A percentile compares a stretch with the other conserved stretches of the same genome.
These are phyloP conservation scores for Drosophila arawakana DNA, from an alignment of 1,140 invertebrate genomes.

Conservation along the genomic window DNA sequence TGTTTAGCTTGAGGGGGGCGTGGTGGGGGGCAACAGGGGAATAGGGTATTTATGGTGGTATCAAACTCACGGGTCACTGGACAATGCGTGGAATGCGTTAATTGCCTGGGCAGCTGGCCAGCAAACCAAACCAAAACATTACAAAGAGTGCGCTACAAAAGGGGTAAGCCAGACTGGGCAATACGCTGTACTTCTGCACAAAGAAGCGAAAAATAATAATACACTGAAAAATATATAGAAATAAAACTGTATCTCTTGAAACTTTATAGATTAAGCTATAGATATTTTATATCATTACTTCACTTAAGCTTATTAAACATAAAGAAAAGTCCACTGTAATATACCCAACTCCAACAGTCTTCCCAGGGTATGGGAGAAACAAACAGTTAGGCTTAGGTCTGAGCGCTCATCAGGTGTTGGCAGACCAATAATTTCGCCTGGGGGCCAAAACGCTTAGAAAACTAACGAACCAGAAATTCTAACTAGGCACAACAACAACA, in stretches of 20 bases:
- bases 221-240: too few species aligned
- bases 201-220: not conserved
- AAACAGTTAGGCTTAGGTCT: slow-evolving; percentile 49
- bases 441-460: slow-evolving; percentile 64
- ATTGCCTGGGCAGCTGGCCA: slow-evolving; percentile 67
- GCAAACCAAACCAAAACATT: slow-evolving; percentile 42
- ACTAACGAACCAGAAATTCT: slow-evolving; percentile 70
- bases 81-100: slow-evolving; percentile 71
- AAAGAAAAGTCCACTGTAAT: not conserved
- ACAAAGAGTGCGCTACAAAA: not conserved
- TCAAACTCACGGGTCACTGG: slow-evolving; percentile 24
- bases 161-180: not conserved
- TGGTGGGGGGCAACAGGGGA: not conserved
- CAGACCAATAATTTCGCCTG: slow-evolving; percentile 68
- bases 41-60: not conserved
- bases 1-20: not conserved
- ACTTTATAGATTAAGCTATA: too few species aligned
- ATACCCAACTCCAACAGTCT: not conserved
- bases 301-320: too few species aligned
- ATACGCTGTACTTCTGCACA: not conserved
- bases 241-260: too few species aligned
- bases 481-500: slow-evolving; percentile 27
- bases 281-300: too few species aligned
- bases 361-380: slow-evolving; percentile 1
- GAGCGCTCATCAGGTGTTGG: slow-evolving; percentile 51